phyloP scores from a whole-genome alignment of 2,797 vertebrate genomes.

The Xenops minutus region DNA sequence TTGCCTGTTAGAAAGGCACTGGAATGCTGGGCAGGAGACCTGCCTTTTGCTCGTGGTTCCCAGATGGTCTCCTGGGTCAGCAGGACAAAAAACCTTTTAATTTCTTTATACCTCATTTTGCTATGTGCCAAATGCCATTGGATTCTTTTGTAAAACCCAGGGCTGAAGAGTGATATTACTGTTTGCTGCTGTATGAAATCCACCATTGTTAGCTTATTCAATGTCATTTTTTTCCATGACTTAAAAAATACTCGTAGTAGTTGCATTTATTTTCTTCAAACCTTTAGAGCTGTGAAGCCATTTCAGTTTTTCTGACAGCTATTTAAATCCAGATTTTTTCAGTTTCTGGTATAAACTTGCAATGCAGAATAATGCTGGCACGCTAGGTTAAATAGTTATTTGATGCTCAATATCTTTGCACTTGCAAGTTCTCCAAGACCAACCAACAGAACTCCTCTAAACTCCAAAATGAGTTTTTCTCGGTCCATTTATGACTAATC shows the following conservation, averaged over 20 bases:
- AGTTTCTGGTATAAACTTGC: neutral
- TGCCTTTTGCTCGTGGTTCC: neutral
- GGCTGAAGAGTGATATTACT: neutral
- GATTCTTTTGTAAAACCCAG: neutral
- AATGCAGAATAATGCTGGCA: neutral
- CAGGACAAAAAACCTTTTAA: neutral
- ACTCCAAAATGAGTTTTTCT: neutral
- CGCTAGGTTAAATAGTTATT: neutral
- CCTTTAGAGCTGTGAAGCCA: neutral
- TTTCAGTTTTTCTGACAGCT: constrained; percentile 19
- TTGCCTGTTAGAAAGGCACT: neutral
- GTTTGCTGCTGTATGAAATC: neutral
- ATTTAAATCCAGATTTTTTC: constrained; percentile 21
- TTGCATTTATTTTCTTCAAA: constrained; percentile 8
- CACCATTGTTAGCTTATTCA: neutral
- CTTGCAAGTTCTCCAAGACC: neutral
- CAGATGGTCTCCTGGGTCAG: neutral
- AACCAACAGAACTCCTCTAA: neutral
- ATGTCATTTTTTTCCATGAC: neutral
- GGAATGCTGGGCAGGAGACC: neutral
- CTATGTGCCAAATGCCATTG: neutral
- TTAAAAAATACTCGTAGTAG: neutral
- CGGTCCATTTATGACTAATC: neutral
- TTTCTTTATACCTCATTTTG: neutral
- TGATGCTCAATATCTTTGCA: neutral